A percentile compares a stretch with the other conserved stretches of the same genome.
Conservation (phyloP, 2,888 invertebrate species). For the Clanis bilineata region DNA sequence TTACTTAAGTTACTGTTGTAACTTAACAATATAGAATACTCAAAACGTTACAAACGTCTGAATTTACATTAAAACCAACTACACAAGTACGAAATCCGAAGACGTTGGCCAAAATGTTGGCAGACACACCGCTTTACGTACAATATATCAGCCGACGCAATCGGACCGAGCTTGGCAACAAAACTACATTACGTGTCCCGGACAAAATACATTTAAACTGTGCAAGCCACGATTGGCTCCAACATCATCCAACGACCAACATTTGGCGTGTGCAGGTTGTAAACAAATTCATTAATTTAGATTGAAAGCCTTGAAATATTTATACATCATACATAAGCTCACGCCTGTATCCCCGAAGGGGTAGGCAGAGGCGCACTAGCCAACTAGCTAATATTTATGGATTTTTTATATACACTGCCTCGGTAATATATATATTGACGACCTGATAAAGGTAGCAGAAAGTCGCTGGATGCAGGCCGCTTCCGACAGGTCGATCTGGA, state of each 20-base stretch:
- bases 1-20: too few species aligned
- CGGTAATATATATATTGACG: too few species aligned
- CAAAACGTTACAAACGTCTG: too few species aligned
- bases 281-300: not conserved
- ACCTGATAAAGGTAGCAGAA: too few species aligned
- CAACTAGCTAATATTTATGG: too few species aligned
- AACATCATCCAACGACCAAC: conserved; percentile 8
- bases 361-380: too few species aligned
- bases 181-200: conserved; percentile 24
- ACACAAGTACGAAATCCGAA: not conserved
- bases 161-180: conserved; percentile 25
- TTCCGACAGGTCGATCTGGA: too few species aligned
- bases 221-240: conserved; percentile 3
- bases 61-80: not conserved
- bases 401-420: too few species aligned
- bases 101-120: conserved; percentile 9
- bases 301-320: not conserved
- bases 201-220: conserved; percentile 24
- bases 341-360: too few species aligned
- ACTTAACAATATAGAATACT: too few species aligned
- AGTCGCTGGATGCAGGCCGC: too few species aligned
- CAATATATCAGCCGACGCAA: conserved; percentile 22
- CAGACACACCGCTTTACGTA: conserved; percentile 8
- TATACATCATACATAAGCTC: too few species aligned
- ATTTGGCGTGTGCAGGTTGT: not conserved